Percentiles rank a stretch among this genome's conserved stretches.
phyloP scores from a whole-genome alignment of 2,888 invertebrate species.

The Anarsia innoxiella region DNA sequence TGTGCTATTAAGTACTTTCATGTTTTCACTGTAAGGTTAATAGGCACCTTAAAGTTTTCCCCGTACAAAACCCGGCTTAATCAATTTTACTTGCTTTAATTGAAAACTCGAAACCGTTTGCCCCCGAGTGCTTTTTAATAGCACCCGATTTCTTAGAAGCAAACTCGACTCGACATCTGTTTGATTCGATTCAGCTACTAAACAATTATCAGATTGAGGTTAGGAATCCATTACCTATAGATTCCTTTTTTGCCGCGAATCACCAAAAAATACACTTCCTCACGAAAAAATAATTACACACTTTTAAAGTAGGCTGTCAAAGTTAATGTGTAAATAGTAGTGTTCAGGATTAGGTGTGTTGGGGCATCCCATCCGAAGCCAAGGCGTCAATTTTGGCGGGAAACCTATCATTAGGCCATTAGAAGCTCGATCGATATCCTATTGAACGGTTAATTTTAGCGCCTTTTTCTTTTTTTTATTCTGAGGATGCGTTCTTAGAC shows the following conservation, averaged over 20 bases:
- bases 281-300: conserved; percentile 64
- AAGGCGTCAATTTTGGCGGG: conserved; percentile 66
- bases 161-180: conserved; percentile 32
- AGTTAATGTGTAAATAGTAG: conserved; percentile 72
- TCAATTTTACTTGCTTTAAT: no score
- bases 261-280: conserved; percentile 35
- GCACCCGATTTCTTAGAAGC: conserved; percentile 11
- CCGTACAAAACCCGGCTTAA: no score
- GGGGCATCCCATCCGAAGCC: conserved; percentile 40
- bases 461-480: conserved; percentile 30
- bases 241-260: conserved; percentile 37
- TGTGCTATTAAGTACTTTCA: no score
- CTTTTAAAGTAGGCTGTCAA: conserved; percentile 67
- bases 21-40: no score
- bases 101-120: background rate
- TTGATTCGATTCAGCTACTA: conserved; percentile 41
- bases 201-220: conserved; percentile 47
- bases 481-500: conserved; percentile 34
- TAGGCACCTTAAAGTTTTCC: no score
- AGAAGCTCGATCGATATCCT: conserved; percentile 66
- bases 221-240: conserved; percentile 60
- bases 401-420: conserved; percentile 68
- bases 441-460: conserved; percentile 52
- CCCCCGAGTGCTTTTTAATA: conserved; percentile 23
- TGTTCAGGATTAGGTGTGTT: conserved; percentile 41